Evolutionary conservation across 1,140 invertebrate species (phyloP), one percentile per base, ranked within the genome.

Genomic region (Aphaenogaster ashmeadi): DNA sequence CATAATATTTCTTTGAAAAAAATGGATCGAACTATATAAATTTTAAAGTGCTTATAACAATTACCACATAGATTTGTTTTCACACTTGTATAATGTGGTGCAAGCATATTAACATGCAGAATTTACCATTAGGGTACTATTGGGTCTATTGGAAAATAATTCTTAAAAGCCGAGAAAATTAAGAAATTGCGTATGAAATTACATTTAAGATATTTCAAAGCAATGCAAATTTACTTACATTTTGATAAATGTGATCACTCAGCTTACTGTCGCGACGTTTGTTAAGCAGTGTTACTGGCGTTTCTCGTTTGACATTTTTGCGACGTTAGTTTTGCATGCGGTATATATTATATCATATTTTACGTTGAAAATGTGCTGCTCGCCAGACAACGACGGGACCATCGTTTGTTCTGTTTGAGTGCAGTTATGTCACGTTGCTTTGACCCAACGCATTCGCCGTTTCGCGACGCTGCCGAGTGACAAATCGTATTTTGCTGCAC

Each of bases 301-400:
- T 33, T 80, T 44, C 13, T 33, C 3, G 44, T 27, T 67, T 66
- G 13, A 38, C 13, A 18, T 33, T 38, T 66, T 54, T 38, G 62
- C 13, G 6, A 72, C 13, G 21, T 72, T 58, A 21, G 1, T 47
- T 47, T 83, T 27, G n/a, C 8, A 54, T 54, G 3, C 1, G 0
- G 33, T 60, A 75, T 60, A 50, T 13, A 44, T 84, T 83, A 38
- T 15, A 62, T 83, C 7, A 58, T 47, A 54, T 71, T 50, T 74
- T 27, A 2, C 7, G 3, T 15, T 60, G 33, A 74, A 60, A 75
- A 84, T 36, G n/a, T 62, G 11, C 5, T 4, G 3, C 4, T 60
- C 4, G 47, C n/a, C n/a, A 21, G 27, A 18, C 64, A 72, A 33
- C 0, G 27, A 36, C 18, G 11, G 13, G 13, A 64, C 3, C 5